Percentiles rank a stretch among this genome's conserved stretches.
Evolutionary conservation across 1,140 invertebrate genomes (phyloP).

Genomic region (Sycophila sp.): DNA sequence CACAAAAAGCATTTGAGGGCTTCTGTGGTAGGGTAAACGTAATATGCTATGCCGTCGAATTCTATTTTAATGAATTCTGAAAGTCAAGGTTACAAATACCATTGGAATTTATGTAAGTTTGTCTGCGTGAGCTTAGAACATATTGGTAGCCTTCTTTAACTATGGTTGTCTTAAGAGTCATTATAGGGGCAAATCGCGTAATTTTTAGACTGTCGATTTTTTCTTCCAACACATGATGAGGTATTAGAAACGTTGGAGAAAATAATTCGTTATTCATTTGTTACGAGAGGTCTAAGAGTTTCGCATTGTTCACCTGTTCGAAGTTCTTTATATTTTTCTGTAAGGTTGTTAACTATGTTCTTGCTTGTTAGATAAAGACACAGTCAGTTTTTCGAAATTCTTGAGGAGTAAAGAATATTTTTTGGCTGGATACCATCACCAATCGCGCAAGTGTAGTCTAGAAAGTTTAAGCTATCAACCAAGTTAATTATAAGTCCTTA

Average conservation of each 20-base stretch:
- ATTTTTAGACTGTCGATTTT: not conserved
- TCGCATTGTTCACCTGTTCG: not conserved
- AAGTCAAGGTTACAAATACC: not conserved
- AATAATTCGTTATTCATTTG: not conserved
- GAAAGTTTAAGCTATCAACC: too few species aligned
- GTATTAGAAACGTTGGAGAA: not conserved
- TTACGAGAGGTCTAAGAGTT: not conserved
- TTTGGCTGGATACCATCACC: not conserved
- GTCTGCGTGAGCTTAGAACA: not conserved
- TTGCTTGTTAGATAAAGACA: not conserved
- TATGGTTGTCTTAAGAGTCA: not conserved
- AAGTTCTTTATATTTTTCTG: not conserved
- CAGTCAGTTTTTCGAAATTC: not conserved
- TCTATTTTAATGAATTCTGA: not conserved
- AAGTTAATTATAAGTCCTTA: too few species aligned
- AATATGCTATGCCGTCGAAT: not conserved
- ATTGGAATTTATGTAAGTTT: not conserved
- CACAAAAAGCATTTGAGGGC: not conserved
- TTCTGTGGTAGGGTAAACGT: not conserved
- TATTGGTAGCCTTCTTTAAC: not conserved
- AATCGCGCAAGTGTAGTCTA: not conserved
- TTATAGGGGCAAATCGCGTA: not conserved
- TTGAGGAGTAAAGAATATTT: not conserved
- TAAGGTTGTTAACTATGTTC: not conserved
- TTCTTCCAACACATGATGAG: not conserved